Evolutionary conservation across 2,888 invertebrate species (phyloP), one percentile per base, ranked within the genome.

Genomic region (Atrina japonica): DNA sequence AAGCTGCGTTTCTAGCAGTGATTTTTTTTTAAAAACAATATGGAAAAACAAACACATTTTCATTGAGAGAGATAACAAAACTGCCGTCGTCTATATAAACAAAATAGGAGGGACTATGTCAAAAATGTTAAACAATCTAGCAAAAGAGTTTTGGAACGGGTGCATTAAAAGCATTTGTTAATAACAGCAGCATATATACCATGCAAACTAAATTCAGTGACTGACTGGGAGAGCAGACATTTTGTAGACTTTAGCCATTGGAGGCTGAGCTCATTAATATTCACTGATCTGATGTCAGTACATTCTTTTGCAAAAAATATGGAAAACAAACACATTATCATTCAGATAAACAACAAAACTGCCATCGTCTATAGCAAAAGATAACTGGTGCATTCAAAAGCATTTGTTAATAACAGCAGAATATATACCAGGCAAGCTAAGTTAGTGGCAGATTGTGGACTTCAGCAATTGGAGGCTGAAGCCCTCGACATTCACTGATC

Each of bases 401-500:
- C n/a, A n/a, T n/a, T n/a, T n/a, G n/a, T n/a, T 25, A 5, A 41
- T 59, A 41, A 59, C 59, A 23, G 59, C 59, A 59, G 59, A 59
- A 43, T 43, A 59, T 43, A 21, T 59, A 14, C 41, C 59, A 21
- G 59, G 43, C 18, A 59, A 59, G 41, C 41, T 18, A 18, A 59
- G 43, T 45, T 25, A 25, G 18, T 59, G 59, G 43, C 43, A 59
- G 25, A 55, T 35, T 35, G 35, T 35, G 5, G 6, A 35, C 35
- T 35, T 35, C 35, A 66, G 29, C 65, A 56, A 35, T 41, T 66
- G 66, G 49, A 45, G 29, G 18, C 47, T 66, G 45, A 66, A 66
- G 16, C 21, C 9, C 16, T n/a, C 25, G 7, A 50, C 56, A 18
- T 58, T 66, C 47, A 53, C 29, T 55, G 55, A 55, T 41, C 21